Evolutionary conservation across 2,113 vertebrate species (phyloP).

Genomic region (Delphinapterus leucas): DNA sequence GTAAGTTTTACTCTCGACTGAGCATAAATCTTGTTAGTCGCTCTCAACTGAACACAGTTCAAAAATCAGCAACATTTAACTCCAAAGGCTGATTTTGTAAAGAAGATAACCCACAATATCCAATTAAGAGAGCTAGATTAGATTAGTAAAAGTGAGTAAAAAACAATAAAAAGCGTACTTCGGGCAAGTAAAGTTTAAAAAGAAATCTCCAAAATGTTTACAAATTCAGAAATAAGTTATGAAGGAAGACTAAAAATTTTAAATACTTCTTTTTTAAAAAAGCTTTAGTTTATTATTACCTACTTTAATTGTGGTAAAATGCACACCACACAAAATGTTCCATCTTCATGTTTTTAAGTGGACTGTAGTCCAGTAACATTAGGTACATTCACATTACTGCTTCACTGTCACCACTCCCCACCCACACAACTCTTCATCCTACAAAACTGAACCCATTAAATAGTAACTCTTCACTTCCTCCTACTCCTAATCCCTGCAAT

Average conservation of each 20-base stretch:
- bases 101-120: constrained; percentile 60
- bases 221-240: constrained; percentile 36
- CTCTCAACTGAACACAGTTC: constrained; percentile 22
- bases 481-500: not conserved
- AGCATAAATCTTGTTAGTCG: constrained; percentile 35
- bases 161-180: not conserved
- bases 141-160: constrained; percentile 1
- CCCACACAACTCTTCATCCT: not conserved
- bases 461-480: not conserved
- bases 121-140: constrained; percentile 63
- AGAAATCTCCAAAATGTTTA: constrained; percentile 36
- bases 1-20: not conserved
- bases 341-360: not conserved
- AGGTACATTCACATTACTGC: not conserved
- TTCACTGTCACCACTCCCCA: not conserved
- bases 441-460: not conserved
- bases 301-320: not conserved
- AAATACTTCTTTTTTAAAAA: not conserved
- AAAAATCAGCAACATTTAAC: constrained; percentile 52
- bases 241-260: not conserved
- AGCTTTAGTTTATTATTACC: not conserved
- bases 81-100: constrained; percentile 51
- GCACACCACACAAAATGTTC: not conserved
- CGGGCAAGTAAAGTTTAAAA: constrained; percentile 58
- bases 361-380: not conserved